Conservation (phyloP, 2,113 vertebrate species). For the Seriola rivoliana region DNA sequence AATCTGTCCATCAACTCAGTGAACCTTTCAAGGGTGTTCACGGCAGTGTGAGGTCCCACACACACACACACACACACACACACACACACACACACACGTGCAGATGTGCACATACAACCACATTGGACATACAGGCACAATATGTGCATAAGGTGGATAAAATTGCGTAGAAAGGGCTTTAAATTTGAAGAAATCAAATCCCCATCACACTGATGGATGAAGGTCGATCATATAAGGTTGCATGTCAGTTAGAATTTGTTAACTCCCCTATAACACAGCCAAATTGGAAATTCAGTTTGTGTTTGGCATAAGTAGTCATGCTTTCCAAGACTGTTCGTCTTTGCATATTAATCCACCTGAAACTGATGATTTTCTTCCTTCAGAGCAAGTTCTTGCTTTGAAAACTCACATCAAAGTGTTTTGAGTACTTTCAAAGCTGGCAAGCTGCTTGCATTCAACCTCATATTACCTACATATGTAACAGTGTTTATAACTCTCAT, state of each 20-base stretch:
- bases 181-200: slow-evolving; percentile 3
- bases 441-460: not conserved
- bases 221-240: not conserved
- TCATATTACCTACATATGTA: not conserved
- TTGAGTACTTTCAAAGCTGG: not conserved
- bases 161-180: not conserved
- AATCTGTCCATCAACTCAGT: slow-evolving; percentile 60
- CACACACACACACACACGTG: not conserved
- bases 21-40: slow-evolving; percentile 63
- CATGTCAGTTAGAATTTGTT: slow-evolving; percentile 7
- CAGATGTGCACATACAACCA: not conserved
- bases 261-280: not conserved
- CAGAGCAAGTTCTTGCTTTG: slow-evolving; percentile 7
- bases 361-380: slow-evolving; percentile 4
- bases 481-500: slow-evolving; percentile 11
- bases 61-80: no score
- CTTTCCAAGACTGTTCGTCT: not conserved
- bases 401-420: slow-evolving; percentile 24
- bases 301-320: not conserved
- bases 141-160: not conserved
- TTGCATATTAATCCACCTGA: not conserved
- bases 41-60: not conserved
- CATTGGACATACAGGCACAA: not conserved
- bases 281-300: not conserved
- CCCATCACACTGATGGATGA: not conserved